Base-by-base conservation (phyloP, 2,888 invertebrate species). In the Ormyrus rosae region DNA sequence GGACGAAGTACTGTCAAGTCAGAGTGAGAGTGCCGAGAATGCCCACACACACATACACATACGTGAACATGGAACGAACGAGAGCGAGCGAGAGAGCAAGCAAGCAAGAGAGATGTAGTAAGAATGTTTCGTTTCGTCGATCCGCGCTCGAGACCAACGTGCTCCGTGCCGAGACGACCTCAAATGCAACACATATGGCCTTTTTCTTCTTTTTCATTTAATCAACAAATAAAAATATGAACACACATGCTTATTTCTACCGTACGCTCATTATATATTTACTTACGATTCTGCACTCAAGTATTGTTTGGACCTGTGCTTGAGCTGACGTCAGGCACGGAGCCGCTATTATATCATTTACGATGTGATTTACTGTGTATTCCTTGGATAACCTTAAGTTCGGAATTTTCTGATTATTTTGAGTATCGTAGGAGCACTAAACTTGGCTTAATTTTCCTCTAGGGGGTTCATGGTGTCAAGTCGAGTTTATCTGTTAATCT, bases 1-100 rank as follows among this genome's bases (percentile, higher is more conserved):
- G 81, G 77, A 76, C 68, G 64, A 81, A 69, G 61, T 74, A 81
- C 75, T 76, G 74, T 81, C 67, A 45, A 79, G 78, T 81, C 78
- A 75, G 75, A 79, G 78, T 81, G 79, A 79, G 78, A 78, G 78
- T 78, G 81, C 61, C 78, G 75, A 78, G 65, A 63, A 78, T 71
- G 61, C 63, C 67, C 78, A 78, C 58, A 79, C 77, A 82, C 78
- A 80, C 81, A 82, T 67, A 82, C 80, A 80, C 78, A 81, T 74
- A 81, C 13, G 60, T 46, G 53, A 68, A 58, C 55, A 71, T 65
- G 65, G 83, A 65, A 77, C 67, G 81, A 82, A 70, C 80, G 81
- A 72, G 64, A 73, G 72, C 61, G 75, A 78, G 75, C 67, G 71
- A 76, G 71, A 81, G 69, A 79, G 68, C 13, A 48, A 69, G 68